Base-by-base conservation (phyloP, 2,888 invertebrate species). In the Diloba caeruleocephala region DNA sequence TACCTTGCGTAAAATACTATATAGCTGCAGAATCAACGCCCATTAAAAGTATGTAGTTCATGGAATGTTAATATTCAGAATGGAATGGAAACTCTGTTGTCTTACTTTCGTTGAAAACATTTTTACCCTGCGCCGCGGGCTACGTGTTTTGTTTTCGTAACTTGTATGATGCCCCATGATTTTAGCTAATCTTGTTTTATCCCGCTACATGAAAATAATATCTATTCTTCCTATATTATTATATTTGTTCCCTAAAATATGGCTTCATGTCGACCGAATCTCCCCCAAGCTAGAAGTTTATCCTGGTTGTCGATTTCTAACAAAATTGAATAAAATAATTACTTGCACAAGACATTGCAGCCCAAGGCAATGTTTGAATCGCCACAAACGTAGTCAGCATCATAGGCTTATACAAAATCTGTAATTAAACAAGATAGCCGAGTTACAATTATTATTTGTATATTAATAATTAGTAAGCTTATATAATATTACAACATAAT, bases 361-460 rank as follows among this genome's bases (percentile, higher is more conserved):
- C 74, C 87, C 86, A 88, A 0, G 79, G 67, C 8, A 87, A 53
- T 7, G 81, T 76, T 45, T 79, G 74, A 1, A 82, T 8, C 3
- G 66, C 53, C 1, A 64, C 14, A 26, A 71, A 85, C 5, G 66
- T 33, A 5, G 53, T n/a, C 7, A 86, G 15, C 61, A 84, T 42
- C 15, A 67, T 48, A 0, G 82, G 83, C 29, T 87, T 88, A 53
- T 78, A 85, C 5, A 81, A 12, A 23, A 87, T 78, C 84, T 87
- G 71, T 26, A 76, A 75, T 4, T 26, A 32, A 12, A 44, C 2
- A 37, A 26, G 13, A 34, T 12, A 3, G 5, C 10, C 3, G 3
- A 2, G 3, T 17, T 21, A n/a, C n/a, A n/a, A n/a, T n/a, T n/a
- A n/a, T n/a, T n/a, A n/a, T n/a, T n/a, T n/a, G n/a, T n/a, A n/a